Conservation (phyloP, 1,140 invertebrate genomes). For the Aphelinus atriplicis region DNA sequence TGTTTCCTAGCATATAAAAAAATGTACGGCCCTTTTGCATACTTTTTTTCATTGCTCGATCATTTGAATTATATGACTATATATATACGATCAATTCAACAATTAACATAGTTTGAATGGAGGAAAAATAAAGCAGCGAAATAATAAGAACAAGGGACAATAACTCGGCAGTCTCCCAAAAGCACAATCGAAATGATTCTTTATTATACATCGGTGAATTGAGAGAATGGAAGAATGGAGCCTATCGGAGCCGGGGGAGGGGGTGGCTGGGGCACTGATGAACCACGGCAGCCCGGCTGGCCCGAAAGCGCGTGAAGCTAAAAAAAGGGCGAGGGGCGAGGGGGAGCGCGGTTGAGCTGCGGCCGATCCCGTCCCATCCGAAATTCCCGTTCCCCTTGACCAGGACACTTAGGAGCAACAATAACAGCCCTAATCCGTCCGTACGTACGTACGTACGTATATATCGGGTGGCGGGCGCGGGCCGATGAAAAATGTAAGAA, state of each 20-base stretch:
- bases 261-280: no score
- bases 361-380: background rate
- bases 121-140: no score
- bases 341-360: background rate
- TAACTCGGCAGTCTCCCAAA: no score
- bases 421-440: slow-evolving; percentile 60
- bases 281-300: no score
- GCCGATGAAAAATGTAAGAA: slow-evolving; percentile 65
- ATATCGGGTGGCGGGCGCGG: slow-evolving; percentile 42
- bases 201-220: slow-evolving; percentile 15
- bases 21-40: no score
- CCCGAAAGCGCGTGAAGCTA: no score
- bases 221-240: background rate
- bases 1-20: no score
- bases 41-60: no score
- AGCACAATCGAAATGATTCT: slow-evolving; percentile 21
- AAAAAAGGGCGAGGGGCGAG: background rate
- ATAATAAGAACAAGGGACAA: no score
- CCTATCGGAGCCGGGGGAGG: background rate
- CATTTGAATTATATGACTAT: no score
- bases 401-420: slow-evolving; percentile 58
- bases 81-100: no score
- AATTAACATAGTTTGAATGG: no score
- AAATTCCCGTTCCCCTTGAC: slow-evolving; percentile 51
- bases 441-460: slow-evolving; percentile 7